phyloP scores from a whole-genome alignment of 2,888 invertebrate species.

The Brachylomia viminalis region DNA sequence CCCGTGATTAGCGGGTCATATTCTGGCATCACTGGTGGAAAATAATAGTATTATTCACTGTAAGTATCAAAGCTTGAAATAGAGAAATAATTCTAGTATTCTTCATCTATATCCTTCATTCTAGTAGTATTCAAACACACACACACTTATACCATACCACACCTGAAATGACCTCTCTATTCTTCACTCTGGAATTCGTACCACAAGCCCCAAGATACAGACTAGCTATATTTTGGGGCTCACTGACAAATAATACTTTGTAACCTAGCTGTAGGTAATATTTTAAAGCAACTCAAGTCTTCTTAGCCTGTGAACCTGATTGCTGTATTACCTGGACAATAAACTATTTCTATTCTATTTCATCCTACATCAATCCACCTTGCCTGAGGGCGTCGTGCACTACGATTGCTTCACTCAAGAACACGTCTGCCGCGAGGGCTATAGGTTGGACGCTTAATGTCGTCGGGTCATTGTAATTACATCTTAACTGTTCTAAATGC shows the following conservation, averaged over 20 bases:
- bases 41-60: not conserved
- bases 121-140: not conserved
- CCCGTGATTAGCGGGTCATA: slow-evolving; percentile 87
- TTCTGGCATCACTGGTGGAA: slow-evolving; percentile 83
- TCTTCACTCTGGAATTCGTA: not conserved
- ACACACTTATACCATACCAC: no score
- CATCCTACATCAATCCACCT: no score
- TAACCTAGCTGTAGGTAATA: not conserved
- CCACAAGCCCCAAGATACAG: not conserved
- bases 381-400: not conserved
- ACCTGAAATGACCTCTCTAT: not conserved
- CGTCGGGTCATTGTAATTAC: not conserved
- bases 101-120: not conserved
- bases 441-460: not conserved
- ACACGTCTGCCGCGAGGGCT: not conserved
- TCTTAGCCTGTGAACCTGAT: not conserved
- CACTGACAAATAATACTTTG: not conserved
- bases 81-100: not conserved
- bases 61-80: not conserved
- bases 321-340: not conserved
- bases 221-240: not conserved
- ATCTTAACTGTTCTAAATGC: not conserved
- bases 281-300: no score
- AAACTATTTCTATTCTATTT: not conserved
- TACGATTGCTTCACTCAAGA: not conserved